phyloP scores from a whole-genome alignment of 2,113 vertebrate genomes.

The Prunella himalayana region DNA sequence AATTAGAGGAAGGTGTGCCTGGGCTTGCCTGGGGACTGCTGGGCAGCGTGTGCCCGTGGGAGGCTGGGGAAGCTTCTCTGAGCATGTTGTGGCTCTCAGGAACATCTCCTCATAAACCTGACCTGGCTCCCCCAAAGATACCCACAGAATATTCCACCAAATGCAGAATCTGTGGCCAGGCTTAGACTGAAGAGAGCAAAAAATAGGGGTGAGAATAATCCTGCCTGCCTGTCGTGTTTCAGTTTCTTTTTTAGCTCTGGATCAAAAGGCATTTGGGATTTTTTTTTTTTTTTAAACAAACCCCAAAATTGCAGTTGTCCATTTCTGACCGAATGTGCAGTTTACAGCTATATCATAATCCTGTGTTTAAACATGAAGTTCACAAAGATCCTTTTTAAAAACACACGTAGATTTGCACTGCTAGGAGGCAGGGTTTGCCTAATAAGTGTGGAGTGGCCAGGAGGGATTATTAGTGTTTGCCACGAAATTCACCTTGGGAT shows the following conservation, averaged over 20 bases:
- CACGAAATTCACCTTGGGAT: slow-evolving; percentile 68
- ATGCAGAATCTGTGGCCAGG: neutral
- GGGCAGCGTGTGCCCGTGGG: neutral
- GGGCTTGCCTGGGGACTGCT: neutral
- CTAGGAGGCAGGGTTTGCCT: slow-evolving; percentile 64
- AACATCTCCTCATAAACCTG: neutral
- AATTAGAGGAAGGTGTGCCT: neutral
- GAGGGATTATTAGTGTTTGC: slow-evolving; percentile 72
- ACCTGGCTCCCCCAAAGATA: neutral
- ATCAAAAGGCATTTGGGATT: neutral
- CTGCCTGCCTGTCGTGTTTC: neutral
- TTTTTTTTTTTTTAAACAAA: neutral
- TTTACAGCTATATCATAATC: neutral
- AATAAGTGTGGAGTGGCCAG: slow-evolving; percentile 64
- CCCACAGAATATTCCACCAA: neutral
- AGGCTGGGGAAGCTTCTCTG: neutral
- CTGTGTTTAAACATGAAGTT: slow-evolving; percentile 4
- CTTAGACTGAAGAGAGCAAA: neutral
- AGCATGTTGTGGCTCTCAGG: neutral
- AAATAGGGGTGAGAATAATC: neutral
- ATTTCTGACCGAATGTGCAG: neutral
- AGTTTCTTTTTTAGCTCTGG: neutral
- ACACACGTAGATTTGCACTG: slow-evolving; percentile 50
- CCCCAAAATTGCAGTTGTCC: neutral
- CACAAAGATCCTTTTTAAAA: slow-evolving; percentile 18